These are phyloP conservation scores for Erinaceus europaeus DNA, from an alignment of 2,113 vertebrate genomes.

Conservation along the genomic window DNA sequence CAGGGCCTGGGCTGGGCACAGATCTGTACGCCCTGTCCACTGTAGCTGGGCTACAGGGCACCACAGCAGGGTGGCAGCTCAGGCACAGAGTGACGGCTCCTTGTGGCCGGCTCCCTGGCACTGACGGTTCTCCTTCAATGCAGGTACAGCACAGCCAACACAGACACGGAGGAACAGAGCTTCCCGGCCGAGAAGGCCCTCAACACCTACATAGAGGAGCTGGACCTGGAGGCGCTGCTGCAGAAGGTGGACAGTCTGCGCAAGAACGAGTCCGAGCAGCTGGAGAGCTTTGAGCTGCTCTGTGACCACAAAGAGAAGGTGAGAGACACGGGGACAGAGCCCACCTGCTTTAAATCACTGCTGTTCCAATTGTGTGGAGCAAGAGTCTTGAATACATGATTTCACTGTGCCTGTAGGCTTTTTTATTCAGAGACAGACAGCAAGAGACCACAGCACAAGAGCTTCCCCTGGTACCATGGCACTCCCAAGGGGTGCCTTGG, in stretches of 20 bases:
- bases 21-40: no score
- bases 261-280: conserved; percentile 84
- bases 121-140: conserved; percentile 59
- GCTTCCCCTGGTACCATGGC: no score
- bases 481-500: no score
- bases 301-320: conserved; percentile 89
- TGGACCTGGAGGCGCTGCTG: conserved; percentile 83
- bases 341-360: no score
- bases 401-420: no score
- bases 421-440: no score
- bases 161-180: conserved; percentile 91
- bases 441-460: no score
- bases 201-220: conserved; percentile 69
- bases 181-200: conserved; percentile 38
- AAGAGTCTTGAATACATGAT: no score
- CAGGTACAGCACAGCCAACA: conserved; percentile 96
- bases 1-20: not conserved
- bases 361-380: no score
- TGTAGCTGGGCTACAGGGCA: not conserved
- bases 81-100: not conserved
- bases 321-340: not conserved
- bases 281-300: conserved; percentile 85
- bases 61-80: not conserved
- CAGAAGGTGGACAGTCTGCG: conserved; percentile 86
- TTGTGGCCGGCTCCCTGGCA: not conserved